A percentile compares a stretch with the other conserved stretches of the same genome.
Conservation (phyloP, 2,797 vertebrate genomes). For the Apodemus agrarius region DNA sequence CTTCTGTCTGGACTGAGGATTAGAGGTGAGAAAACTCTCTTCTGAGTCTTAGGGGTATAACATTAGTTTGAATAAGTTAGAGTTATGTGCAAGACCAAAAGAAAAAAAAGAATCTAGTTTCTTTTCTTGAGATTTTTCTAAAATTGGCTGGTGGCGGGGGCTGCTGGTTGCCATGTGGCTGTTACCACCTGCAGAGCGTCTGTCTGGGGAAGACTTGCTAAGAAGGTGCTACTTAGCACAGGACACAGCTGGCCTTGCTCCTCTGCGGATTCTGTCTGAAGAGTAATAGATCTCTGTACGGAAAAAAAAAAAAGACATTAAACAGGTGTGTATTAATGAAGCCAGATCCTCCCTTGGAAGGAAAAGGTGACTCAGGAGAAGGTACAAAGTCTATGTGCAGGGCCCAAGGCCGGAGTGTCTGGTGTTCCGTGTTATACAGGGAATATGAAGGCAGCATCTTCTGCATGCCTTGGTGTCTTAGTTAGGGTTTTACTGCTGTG, state of each 20-base stretch:
- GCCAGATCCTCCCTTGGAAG: not conserved
- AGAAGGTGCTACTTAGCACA: not conserved
- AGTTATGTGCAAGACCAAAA: conserved; percentile 38
- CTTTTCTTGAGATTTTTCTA: conserved; percentile 56
- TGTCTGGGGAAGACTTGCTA: not conserved
- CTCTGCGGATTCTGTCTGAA: not conserved
- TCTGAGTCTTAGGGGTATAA: not conserved
- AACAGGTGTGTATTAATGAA: not conserved
- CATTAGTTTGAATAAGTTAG: not conserved
- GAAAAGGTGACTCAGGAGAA: not conserved
- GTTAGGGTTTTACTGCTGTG: too few relatives aligned
- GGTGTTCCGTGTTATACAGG: not conserved
- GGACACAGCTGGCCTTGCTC: not conserved
- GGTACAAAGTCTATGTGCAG: not conserved
- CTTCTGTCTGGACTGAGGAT: not conserved
- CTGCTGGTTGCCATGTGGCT: not conserved
- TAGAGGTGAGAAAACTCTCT: not conserved
- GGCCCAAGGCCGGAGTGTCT: not conserved
- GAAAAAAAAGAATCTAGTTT: conserved; percentile 4
- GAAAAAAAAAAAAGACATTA: not conserved
- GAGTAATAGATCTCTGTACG: not conserved
- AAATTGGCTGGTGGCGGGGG: not conserved
- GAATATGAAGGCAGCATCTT: not conserved
- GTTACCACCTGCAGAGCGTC: not conserved
- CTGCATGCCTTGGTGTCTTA: too few relatives aligned